Evolutionary conservation across 2,888 invertebrate genomes (phyloP).

Genomic region (Amphiduros pacificus): DNA sequence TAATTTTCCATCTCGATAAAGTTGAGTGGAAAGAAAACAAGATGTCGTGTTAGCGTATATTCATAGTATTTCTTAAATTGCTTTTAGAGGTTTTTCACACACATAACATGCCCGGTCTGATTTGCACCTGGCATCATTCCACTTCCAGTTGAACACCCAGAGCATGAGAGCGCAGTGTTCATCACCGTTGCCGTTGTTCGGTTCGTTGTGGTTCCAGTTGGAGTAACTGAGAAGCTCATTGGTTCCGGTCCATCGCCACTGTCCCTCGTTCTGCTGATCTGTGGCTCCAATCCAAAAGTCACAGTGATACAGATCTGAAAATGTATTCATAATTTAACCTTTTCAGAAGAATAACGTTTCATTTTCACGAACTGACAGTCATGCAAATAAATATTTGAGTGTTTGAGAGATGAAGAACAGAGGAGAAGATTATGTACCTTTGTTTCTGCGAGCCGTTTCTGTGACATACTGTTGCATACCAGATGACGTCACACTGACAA

Average conservation of each 20-base stretch:
- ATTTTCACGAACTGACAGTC: too few species aligned
- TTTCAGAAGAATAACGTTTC: too few species aligned
- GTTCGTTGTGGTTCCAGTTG: constrained; percentile 34
- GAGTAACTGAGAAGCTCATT: constrained; percentile 20
- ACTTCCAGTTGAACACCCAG: constrained; percentile 32
- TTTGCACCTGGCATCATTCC: constrained; percentile 33
- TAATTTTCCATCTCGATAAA: too few species aligned
- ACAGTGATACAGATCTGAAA: constrained; percentile 31
- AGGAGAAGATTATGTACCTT: constrained; percentile 10
- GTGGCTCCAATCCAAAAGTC: constrained; percentile 32
- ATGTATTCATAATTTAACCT: neutral
- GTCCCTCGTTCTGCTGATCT: constrained; percentile 4
- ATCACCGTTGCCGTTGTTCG: constrained; percentile 31
- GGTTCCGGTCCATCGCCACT: constrained; percentile 28
- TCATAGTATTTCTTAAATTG: neutral
- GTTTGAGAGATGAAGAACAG: too few species aligned
- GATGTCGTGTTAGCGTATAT: neutral
- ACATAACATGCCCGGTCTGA: constrained; percentile 30
- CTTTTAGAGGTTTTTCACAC: constrained; percentile 20
- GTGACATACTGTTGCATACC: constrained; percentile 26
- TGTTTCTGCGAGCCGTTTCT: constrained; percentile 17
- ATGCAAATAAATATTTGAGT: too few species aligned
- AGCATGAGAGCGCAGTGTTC: constrained; percentile 34
- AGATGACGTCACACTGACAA: constrained; percentile 23
- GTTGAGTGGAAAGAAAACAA: too few species aligned